Conservation (phyloP, 2,797 vertebrate species). For the Propithecus deckenii region DNA sequence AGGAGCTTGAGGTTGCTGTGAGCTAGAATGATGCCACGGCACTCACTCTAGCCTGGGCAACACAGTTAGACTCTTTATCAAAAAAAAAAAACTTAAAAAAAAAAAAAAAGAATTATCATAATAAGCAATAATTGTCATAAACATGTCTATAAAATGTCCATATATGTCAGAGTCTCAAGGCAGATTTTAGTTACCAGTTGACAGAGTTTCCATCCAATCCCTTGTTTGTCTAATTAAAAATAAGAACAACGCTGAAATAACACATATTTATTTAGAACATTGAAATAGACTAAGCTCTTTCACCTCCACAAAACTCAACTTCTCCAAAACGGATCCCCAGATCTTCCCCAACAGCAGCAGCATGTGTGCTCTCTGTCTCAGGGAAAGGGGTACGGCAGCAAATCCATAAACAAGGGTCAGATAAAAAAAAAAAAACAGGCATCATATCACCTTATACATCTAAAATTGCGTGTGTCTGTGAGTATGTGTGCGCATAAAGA, state of each 20-base stretch:
- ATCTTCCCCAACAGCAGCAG: background rate
- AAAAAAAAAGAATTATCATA: background rate
- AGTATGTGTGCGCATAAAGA: background rate
- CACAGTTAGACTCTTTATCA: too few relatives aligned
- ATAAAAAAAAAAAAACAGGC: background rate
- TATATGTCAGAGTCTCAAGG: background rate
- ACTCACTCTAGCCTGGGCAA: too few relatives aligned
- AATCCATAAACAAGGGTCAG: background rate
- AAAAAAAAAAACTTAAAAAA: too few relatives aligned
- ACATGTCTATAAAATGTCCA: background rate
- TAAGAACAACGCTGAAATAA: background rate
- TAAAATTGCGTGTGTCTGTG: background rate
- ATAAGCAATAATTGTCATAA: background rate
- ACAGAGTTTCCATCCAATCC: background rate
- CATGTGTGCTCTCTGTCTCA: background rate
- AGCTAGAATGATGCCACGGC: too few relatives aligned
- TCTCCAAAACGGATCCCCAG: background rate
- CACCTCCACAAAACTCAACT: background rate
- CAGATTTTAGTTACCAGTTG: background rate
- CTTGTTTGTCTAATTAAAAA: conserved; percentile 1
- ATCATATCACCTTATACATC: too few relatives aligned
- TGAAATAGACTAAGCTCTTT: background rate
- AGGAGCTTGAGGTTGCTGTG: too few relatives aligned
- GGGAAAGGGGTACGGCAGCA: background rate
- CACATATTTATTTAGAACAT: background rate